Conservation (phyloP, 2,888 invertebrate species). For the Euzophera pinguis region DNA sequence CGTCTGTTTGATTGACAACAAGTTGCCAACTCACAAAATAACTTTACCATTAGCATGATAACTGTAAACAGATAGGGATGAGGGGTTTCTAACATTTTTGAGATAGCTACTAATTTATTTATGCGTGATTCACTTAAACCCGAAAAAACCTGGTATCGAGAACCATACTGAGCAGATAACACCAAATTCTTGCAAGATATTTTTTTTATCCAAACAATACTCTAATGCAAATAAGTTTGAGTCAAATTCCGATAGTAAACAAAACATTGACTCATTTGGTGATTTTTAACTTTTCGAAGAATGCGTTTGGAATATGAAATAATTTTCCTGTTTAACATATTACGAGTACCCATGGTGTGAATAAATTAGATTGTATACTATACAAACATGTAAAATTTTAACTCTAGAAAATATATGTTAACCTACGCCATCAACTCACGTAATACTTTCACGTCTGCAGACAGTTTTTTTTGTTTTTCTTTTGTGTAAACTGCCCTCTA, state of each 20-base stretch:
- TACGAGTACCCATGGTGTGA: not conserved
- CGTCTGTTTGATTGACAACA: too few relatives aligned
- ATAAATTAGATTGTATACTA: not conserved
- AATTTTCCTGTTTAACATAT: not conserved
- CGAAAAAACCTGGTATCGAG: not conserved
- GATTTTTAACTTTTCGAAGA: slow-evolving; percentile 4
- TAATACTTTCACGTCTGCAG: too few relatives aligned
- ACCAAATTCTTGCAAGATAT: not conserved
- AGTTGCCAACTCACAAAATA: too few relatives aligned
- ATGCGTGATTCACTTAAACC: not conserved
- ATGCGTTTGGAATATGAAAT: not conserved
- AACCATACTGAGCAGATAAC: not conserved
- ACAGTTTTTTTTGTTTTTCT: too few relatives aligned
- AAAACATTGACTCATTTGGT: slow-evolving; percentile 9
- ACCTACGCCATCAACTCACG: too few relatives aligned
- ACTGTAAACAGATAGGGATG: too few relatives aligned
- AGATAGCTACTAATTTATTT: not conserved
- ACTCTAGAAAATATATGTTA: not conserved
- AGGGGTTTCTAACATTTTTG: not conserved
- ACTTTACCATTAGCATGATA: too few relatives aligned
- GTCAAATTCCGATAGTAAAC: slow-evolving; percentile 7
- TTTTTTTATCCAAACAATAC: not conserved
- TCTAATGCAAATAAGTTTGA: slow-evolving; percentile 2
- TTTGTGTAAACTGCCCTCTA: too few relatives aligned
- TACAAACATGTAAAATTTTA: not conserved